Base-by-base conservation (phyloP, 30 jellyfish, hydroid and myxozoan species). In the Chironex yamaguchii region DNA sequence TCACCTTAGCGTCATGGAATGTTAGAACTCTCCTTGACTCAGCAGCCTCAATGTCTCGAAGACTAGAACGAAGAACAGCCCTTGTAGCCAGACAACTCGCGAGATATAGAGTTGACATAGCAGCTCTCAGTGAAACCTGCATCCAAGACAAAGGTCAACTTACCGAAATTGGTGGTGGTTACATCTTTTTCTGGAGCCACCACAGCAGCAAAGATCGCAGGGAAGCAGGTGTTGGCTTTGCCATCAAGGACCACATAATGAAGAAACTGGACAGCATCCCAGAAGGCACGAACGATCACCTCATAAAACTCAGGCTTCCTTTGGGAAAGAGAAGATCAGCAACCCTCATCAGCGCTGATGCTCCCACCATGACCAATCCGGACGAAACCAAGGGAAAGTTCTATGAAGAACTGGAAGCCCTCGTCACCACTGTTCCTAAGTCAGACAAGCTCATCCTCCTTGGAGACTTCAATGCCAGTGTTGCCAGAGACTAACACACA, bases 361-460 rank as follows among this genome's bases (percentile, higher is more conserved):
- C 94, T 34, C 94, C 94, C 11, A 84, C 90, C 71, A 51, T 84
- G 90, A 42, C 89, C 22, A 70, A 52, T 29, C 82, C 90, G 1
- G 83, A 71, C 11, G 89, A 71, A 36, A 32, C 30, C 73, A 71
- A 62, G 25, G 91, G 64, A n/a, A 22, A 29, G 73, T 80, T 80
- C 52, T 80, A 62, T 36, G 69, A 36, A 33, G 84, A 80, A 71
- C 73, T 80, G 29, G 25, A 66, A 50, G 9, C 62, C 28, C n/a
- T 34, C 68, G 13, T 33, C 2, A 25, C 29, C 64, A 12, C 54
- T 2, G 90, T 53, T 17, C 67, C 81, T 32, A 20, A 34, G 4
- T 20, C 54, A 1, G 90, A 78, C 69, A 78, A 28, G 21, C 62
- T 78, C 14, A 29, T 52, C 33, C 25, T 76, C 17, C 81, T 76